Percentiles rank a stretch among this genome's conserved stretches.
Evolutionary conservation across 2,113 vertebrate species (phyloP).

Genomic region (Paradoxurus hermaphroditus): DNA sequence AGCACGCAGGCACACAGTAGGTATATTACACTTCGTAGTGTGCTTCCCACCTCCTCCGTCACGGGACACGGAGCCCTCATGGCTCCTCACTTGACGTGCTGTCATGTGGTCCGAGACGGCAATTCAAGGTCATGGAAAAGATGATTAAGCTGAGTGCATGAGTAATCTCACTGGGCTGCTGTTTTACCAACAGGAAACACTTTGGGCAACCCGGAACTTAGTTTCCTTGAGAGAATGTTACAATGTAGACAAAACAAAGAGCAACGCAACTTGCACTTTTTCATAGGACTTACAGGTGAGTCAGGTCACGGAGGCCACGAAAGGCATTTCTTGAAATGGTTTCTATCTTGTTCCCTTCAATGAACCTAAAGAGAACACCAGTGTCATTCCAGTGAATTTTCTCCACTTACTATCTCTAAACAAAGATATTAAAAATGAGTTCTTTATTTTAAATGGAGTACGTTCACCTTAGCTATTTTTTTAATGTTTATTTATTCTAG

Average conservation of each 20-base stretch:
- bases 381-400: background rate
- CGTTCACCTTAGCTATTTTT: too few relatives aligned
- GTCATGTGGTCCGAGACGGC: background rate
- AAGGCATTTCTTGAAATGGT: slow-evolving; percentile 94
- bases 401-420: background rate
- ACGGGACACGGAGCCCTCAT: rapidly evolving
- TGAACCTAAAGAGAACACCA: slow-evolving; percentile 87
- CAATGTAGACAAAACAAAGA: background rate
- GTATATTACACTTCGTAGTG: rapidly evolving
- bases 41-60: background rate
- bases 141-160: background rate
- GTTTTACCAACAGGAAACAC: background rate
- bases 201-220: background rate
- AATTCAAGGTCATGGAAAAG: background rate
- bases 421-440: background rate
- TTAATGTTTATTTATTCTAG: too few relatives aligned
- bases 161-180: background rate
- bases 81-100: background rate
- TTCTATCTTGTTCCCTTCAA: slow-evolving; percentile 97
- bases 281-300: slow-evolving; percentile 92
- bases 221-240: background rate
- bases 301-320: slow-evolving; percentile 95
- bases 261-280: background rate
- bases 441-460: too few relatives aligned
- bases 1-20: background rate